Evolutionary conservation across 2,888 invertebrate genomes (phyloP), one percentile per base, ranked within the genome.

Genomic region (Pinctada fucata): DNA sequence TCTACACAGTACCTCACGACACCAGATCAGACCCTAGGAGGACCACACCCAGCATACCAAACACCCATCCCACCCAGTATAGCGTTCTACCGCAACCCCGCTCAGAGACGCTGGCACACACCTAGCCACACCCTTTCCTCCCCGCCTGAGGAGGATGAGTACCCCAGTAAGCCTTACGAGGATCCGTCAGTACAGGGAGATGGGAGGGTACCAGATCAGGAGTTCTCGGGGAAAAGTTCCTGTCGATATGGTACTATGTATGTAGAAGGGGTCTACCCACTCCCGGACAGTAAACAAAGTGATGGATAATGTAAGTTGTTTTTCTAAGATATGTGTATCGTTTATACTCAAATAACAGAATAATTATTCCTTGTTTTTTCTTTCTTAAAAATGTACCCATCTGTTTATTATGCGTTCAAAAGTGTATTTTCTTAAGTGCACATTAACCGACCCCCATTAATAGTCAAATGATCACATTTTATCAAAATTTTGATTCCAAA

Each of bases 11-110:
- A 50, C 10, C 13, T 64, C 2, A 66, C 58, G n/a, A 3, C 52
- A 63, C 69, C 75, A n/a, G 45, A n/a, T 0, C 47, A 58, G 5
- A 65, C 51, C 31, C 47, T 52, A 10, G 66, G 64, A 47, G 66
- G 64, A 3, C 76, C 72, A 4, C 72, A 77, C 16, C 58, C 72
- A 8, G 76, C 76, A 13, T 77, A 77, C 72, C 76, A 66, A 72
- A 72, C 76, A 2, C 76, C 76, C 3, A 48, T 58, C 8, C 50
- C 13, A 31, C 45, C 70, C 16, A 31, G 31, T 31, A 31, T 31
- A 31, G 8, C 66, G n/a, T 10, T 50, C 48, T 66, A 64, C 10
- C 50, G 49, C 10, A 69, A 13, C 8, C 31, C 47, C 5, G 31
- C 72, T 4, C 13, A 31, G 10, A 50, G 45, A 13, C 16, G 49